Evolutionary conservation across 2,888 invertebrate genomes (phyloP), one percentile per base, ranked within the genome.

Genomic region (Drosophila flavopinicola): DNA sequence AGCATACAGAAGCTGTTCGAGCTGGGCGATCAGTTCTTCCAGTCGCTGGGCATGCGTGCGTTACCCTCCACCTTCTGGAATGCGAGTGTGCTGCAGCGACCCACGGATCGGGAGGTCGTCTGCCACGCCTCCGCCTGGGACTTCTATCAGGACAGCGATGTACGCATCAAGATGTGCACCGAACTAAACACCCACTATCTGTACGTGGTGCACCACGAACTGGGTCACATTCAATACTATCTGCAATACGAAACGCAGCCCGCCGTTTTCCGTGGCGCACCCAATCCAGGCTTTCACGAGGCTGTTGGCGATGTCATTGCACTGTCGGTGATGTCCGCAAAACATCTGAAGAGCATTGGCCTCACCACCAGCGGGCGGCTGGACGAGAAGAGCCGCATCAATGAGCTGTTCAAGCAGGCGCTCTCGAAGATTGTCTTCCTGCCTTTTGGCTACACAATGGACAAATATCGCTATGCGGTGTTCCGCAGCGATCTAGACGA

Each of bases 51-150:
- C 75, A 91, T 98, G 89, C 94, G 94, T 0, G 93, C 94, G 6
- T 94, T 98, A 94, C 95, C 97, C 0, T 13, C 67, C 4, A 91
- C 92, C 27, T 97, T 97, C 90, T 98, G 97, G 97, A 92, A 95
- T 59, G 94, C 94, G 35, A 97, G 97, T 1, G 95, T 98, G 23
- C 92, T 98, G 25, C 94, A 94, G 70, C 96, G 96, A 73, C 96
- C 96, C 0, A 90, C 90, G 0, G 94, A 94, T 78, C 92, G 93
- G 1, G 94, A 96, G 5, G 92, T 96, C 5, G 93, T 96, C 0
- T 98, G 97, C 85, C 96, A 97, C 85, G 97, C 97, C 0, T 95
- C 96, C 0, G 97, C 97, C 27, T 97, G 96, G 95, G 97, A 97
- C 91, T 95, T 97, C 75, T 96, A 93, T 77, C 94, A 96, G 84